Evolutionary conservation across 2,888 invertebrate species (phyloP), one percentile per base, ranked within the genome.

Genomic region (Habrosyne pyritoides): DNA sequence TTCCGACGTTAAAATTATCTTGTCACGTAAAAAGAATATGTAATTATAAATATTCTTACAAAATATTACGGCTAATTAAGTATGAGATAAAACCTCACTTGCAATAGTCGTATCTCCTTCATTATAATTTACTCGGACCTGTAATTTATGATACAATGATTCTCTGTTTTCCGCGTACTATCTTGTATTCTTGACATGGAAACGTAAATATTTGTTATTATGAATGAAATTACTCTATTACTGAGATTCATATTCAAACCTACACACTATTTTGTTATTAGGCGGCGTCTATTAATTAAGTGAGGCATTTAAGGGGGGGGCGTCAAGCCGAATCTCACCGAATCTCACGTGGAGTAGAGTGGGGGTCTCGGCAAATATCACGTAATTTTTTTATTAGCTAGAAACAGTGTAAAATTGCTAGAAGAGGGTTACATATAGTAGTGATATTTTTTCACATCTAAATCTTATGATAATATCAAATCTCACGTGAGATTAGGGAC

Each of bases 151-250:
- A 14, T 42, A 42, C 42, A 42, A 42, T 42, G 42, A 18, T 42
- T 42, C 42, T 42, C 42, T 18, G 42, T 42, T 42, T 42, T 42
- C 42, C 42, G 42, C 18, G 18, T 42, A 18, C 42, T 8, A 42
- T 42, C 42, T 42, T 42, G 18, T n/a, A 8, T 42, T 12, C 8
- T 18, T 42, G 42, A 42, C 42, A 6, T 42, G 14, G 42, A 18
- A 42, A n/a, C n/a, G 42, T 42, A 42, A 42, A 42, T 42, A 42
- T 42, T 42, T 42, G 42, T 42, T n/a, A 18, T 18, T 42, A 42
- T 42, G 14, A 42, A 42, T 42, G 42, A 42, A 42, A 18, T 42
- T 42, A 18, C 42, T 8, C 1, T 42, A 42, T 42, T 18, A 42
- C 8, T n/a, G 18, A 18, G 1, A 2, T 18, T 33, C 10, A 1